phyloP scores from a whole-genome alignment of 2,797 vertebrate genomes.

The Cryptoprocta ferox region DNA sequence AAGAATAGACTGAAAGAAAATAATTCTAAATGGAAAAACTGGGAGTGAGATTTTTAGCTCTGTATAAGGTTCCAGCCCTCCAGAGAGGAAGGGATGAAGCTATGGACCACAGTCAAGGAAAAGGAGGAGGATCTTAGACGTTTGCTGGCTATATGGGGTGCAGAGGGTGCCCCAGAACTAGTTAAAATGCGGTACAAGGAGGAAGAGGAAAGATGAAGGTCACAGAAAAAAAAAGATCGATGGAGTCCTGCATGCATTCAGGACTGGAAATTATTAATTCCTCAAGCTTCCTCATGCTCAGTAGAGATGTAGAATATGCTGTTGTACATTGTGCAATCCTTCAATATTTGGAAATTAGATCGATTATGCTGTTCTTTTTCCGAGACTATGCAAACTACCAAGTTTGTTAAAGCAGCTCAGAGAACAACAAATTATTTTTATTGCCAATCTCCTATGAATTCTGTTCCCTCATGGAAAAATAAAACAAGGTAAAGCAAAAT shows the following conservation, averaged over 20 bases:
- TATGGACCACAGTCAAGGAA: background rate
- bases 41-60: background rate
- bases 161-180: background rate
- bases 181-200: background rate
- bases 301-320: background rate
- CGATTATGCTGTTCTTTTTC: background rate
- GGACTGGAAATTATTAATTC: background rate
- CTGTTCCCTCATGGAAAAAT: background rate
- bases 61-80: background rate
- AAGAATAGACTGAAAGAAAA: background rate
- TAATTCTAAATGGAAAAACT: background rate
- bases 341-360: background rate
- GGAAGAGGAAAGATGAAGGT: background rate
- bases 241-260: background rate
- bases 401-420: background rate
- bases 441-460: background rate
- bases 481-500: background rate
- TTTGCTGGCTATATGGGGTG: background rate
- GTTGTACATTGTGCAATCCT: background rate
- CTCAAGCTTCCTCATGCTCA: background rate
- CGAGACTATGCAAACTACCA: background rate
- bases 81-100: background rate
- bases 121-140: background rate
- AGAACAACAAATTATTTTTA: background rate
- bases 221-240: background rate